Evolutionary conservation across 2,113 vertebrate species (phyloP).

Genomic region (Caretta caretta): DNA sequence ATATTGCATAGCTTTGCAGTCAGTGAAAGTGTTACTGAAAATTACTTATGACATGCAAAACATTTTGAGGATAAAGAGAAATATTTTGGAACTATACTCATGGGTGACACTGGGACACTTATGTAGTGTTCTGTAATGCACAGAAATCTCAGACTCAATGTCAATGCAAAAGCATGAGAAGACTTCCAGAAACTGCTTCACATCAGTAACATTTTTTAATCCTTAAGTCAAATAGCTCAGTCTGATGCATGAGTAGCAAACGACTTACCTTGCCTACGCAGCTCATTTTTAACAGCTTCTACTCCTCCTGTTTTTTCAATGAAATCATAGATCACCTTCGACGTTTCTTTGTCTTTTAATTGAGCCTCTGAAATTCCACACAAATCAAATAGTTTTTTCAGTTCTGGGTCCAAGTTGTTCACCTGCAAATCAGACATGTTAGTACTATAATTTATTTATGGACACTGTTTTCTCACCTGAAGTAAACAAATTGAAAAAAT

Average conservation of each 20-base stretch:
- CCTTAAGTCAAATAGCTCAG: background rate
- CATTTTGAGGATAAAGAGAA: background rate
- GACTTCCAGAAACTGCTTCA: background rate
- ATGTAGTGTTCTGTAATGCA: rapidly evolving
- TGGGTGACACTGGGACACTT: background rate
- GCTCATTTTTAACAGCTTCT: conserved; percentile 97
- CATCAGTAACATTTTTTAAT: background rate
- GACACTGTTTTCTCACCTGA: background rate
- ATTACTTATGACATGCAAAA: background rate
- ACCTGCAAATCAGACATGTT: conserved; percentile 81
- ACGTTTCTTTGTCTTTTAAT: conserved; percentile 98
- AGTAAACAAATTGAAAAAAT: too few species aligned
- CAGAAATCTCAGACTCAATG: background rate
- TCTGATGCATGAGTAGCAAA: background rate
- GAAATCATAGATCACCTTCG: conserved; percentile 99
- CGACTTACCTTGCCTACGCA: conserved; percentile 93
- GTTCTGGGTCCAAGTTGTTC: conserved; percentile 97
- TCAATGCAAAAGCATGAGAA: background rate
- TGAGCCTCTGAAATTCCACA: conserved; percentile 98
- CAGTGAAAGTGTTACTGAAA: background rate
- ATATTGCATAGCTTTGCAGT: background rate
- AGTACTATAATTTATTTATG: background rate
- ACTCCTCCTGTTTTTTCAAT: conserved; percentile 99
- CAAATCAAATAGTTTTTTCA: conserved; percentile 97
- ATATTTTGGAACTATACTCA: background rate